Percentiles rank a stretch among this genome's conserved stretches.
These are phyloP conservation scores for Watsonalla binaria DNA, from an alignment of 2,888 invertebrate species.

Conservation along the genomic window DNA sequence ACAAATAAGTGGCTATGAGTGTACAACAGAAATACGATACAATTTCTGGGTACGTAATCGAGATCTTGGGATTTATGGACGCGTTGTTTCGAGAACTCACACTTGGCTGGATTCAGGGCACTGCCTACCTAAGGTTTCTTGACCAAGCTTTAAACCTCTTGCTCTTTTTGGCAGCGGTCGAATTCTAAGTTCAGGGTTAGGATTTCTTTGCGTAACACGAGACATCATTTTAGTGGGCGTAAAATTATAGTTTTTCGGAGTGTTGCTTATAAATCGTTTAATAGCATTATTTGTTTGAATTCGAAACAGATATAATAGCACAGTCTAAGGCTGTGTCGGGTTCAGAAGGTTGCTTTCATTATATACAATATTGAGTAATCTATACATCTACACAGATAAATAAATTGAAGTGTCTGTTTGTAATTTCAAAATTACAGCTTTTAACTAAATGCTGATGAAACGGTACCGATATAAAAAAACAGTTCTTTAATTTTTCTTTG, in stretches of 20 bases:
- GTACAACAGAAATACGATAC: conserved; percentile 21
- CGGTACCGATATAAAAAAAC: no score
- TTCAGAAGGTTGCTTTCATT: no score
- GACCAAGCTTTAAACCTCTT: conserved; percentile 30
- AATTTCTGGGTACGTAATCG: conserved; percentile 15
- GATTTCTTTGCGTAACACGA: not conserved
- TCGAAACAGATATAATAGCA: no score
- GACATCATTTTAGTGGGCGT: not conserved
- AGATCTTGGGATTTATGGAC: conserved; percentile 21
- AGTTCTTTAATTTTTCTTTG: no score
- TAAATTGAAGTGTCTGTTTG: no score
- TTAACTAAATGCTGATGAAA: no score
- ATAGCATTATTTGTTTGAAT: no score
- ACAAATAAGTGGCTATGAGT: conserved; percentile 9
- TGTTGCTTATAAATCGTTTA: no score
- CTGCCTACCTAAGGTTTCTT: conserved; percentile 32
- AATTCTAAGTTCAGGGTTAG: not conserved
- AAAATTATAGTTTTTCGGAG: not conserved
- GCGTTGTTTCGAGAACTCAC: conserved; percentile 52
- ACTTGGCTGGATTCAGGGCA: conserved; percentile 27
- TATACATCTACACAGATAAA: no score
- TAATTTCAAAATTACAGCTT: no score
- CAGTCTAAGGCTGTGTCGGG: no score
- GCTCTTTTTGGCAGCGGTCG: conserved; percentile 10
- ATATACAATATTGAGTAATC: no score